Evolutionary conservation across 2,888 invertebrate species (phyloP).

Genomic region (Callyntrura guangdongensis): DNA sequence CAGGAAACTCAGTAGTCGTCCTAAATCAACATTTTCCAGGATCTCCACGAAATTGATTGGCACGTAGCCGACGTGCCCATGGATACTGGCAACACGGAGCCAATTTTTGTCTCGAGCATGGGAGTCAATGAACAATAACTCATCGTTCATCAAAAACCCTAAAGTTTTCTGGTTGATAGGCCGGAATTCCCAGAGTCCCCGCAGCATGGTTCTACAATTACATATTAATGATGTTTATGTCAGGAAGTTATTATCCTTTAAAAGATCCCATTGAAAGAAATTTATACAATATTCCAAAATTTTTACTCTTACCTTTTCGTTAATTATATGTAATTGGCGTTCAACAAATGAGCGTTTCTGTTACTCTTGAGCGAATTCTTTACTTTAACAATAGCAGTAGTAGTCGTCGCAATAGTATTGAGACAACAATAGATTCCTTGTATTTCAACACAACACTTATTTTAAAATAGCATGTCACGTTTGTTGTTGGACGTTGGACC

Average conservation of each 20-base stretch:
- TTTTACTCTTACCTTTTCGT: conserved; percentile 20
- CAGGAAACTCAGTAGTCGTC: conserved; percentile 80
- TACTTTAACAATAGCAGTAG: background rate
- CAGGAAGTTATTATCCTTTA: no score
- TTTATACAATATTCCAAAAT: no score
- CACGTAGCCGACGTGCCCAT: conserved; percentile 85
- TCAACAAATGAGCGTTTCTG: conserved; percentile 67
- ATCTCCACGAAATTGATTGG: conserved; percentile 85
- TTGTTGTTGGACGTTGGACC: conserved; percentile 27
- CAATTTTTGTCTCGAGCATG: conserved; percentile 85
- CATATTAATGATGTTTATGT: background rate
- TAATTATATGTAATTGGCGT: conserved; percentile 46
- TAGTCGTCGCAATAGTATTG: background rate
- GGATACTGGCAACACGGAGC: conserved; percentile 85
- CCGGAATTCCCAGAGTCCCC: conserved; percentile 83
- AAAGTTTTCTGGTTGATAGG: conserved; percentile 83
- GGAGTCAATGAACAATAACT: conserved; percentile 81
- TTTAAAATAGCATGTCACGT: background rate
- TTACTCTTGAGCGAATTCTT: conserved; percentile 68
- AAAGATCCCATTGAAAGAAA: no score
- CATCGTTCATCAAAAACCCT: conserved; percentile 81
- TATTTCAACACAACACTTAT: background rate
- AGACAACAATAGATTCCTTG: no score
- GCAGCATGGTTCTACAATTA: conserved; percentile 79
- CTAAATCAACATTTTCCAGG: conserved; percentile 74